Evolutionary conservation across 1,140 invertebrate species (phyloP).

Genomic region (Nasonia giraulti): DNA sequence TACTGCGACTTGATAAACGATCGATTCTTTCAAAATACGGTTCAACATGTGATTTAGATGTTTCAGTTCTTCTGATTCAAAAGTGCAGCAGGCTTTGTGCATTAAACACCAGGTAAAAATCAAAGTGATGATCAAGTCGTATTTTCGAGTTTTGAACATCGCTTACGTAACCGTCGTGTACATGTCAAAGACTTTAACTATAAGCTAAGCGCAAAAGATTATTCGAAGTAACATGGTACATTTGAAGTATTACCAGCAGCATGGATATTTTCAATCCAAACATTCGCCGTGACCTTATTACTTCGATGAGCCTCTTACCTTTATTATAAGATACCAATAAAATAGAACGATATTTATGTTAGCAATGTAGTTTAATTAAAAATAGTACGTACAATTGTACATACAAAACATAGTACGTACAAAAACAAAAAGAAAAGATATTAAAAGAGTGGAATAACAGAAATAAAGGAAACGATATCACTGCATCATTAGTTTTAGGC

Average conservation of each 20-base stretch:
- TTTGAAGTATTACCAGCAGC: no score
- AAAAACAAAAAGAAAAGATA: no score
- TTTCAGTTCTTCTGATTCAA: not conserved
- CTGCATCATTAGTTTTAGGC: no score
- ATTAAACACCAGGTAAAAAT: not conserved
- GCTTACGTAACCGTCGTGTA: not conserved
- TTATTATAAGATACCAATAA: not conserved
- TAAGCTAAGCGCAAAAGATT: not conserved
- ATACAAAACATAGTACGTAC: no score
- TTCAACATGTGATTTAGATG: not conserved
- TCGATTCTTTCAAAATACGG: not conserved
- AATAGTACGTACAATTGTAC: no score
- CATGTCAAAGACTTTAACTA: not conserved
- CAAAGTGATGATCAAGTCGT: not conserved
- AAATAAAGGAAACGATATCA: no score
- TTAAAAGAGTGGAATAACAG: no score
- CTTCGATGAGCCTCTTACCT: not conserved
- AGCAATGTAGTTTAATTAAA: no score
- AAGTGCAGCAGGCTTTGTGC: not conserved
- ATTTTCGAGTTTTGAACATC: not conserved
- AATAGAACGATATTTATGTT: no score
- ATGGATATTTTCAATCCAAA: no score
- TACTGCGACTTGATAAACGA: not conserved
- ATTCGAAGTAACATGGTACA: no score
- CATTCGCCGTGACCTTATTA: not conserved